Evolutionary conservation across 1,140 invertebrate species (phyloP).

Genomic region (Tetramorium parvispinum): DNA sequence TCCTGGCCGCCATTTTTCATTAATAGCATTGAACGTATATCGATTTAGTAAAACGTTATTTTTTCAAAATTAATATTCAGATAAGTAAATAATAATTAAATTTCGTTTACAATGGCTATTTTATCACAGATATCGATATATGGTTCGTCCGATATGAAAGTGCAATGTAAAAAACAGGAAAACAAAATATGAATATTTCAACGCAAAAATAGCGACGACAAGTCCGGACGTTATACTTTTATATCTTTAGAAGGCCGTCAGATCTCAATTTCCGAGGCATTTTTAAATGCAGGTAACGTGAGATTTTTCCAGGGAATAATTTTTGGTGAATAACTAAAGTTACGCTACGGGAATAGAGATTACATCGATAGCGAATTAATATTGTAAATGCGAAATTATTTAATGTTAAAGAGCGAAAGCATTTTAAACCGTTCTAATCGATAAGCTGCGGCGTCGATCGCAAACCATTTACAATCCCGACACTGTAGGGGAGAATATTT

Average conservation of each 20-base stretch:
- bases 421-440: constrained; percentile 51
- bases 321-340: constrained; percentile 21
- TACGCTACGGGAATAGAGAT: constrained; percentile 20
- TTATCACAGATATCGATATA: neutral
- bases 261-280: neutral
- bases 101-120: neutral
- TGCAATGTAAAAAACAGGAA: neutral
- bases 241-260: neutral
- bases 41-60: neutral
- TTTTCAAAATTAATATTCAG: constrained; percentile 1
- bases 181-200: constrained; percentile 1
- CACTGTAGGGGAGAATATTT: constrained; percentile 36
- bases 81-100: constrained; percentile 24
- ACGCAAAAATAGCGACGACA: neutral
- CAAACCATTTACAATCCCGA: constrained; percentile 36
- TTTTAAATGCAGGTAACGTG: constrained; percentile 6
- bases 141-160: neutral
- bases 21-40: neutral
- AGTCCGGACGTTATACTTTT: neutral
- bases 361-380: constrained; percentile 45
- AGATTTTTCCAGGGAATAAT: constrained; percentile 21
- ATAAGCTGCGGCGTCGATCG: constrained; percentile 53
- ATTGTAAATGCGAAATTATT: constrained; percentile 53
- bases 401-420: constrained; percentile 56
- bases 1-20: neutral